Evolutionary conservation across 2,113 vertebrate genomes (phyloP).

Genomic region (human (Homo sapiens)): DNA sequence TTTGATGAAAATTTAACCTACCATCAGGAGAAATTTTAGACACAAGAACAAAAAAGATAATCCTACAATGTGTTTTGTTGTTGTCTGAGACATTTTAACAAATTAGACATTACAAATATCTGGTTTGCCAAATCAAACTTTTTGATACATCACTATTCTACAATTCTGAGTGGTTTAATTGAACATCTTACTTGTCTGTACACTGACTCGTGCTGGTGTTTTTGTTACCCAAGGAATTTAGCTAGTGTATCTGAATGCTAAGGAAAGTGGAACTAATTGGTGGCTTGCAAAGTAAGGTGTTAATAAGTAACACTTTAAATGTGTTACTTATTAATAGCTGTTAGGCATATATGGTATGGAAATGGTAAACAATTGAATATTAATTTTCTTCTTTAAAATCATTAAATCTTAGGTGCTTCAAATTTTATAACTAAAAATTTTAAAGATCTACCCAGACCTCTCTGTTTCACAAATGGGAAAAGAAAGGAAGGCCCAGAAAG

Average conservation of each 20-base stretch:
- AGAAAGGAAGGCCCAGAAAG: neutral
- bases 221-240: constrained; percentile 2
- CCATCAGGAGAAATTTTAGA: constrained; percentile 1
- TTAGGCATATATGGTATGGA: neutral
- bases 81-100: neutral
- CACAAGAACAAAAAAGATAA: constrained; percentile 25
- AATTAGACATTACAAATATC: constrained; percentile 34
- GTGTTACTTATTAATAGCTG: neutral
- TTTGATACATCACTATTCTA: neutral
- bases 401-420: neutral
- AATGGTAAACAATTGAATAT: neutral
- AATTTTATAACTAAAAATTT: neutral
- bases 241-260: neutral
- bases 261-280: neutral
- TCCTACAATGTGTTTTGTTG: neutral
- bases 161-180: neutral
- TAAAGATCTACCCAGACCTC: neutral
- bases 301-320: neutral
- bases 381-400: neutral
- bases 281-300: neutral
- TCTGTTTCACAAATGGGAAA: neutral
- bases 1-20: neutral
- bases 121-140: neutral
- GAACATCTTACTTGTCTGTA: neutral
- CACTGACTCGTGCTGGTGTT: neutral